These are phyloP conservation scores for Garra rufa DNA, from an alignment of 2,113 vertebrate genomes.

Conservation along the genomic window DNA sequence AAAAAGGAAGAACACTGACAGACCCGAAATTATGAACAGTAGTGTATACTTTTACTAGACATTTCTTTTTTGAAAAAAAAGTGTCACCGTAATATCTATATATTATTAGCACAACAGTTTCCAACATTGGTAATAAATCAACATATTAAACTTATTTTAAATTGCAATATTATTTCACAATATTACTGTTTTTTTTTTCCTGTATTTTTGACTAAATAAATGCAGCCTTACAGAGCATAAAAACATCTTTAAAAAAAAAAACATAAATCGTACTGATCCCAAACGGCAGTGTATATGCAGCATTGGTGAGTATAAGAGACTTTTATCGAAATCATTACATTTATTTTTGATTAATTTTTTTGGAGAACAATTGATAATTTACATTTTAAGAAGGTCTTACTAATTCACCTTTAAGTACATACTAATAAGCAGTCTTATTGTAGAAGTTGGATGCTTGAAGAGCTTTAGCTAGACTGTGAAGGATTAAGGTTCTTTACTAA, in stretches of 20 bases:
- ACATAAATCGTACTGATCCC: no score
- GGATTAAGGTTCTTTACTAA: conserved; percentile 61
- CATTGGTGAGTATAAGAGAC: not conserved
- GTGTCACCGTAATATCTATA: no score
- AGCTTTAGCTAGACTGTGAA: conserved; percentile 38
- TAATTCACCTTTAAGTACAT: conserved; percentile 42
- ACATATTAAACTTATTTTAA: not conserved
- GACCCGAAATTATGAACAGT: no score
- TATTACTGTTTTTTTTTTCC: not conserved
- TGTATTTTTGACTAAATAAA: not conserved
- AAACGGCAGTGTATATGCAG: not conserved
- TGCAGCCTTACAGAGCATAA: not conserved
- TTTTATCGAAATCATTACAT: not conserved
- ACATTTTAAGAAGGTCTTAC: not conserved
- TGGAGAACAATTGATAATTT: not conserved
- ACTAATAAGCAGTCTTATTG: conserved; percentile 56
- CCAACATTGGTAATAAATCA: no score
- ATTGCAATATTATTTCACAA: not conserved
- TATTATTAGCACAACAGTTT: no score
- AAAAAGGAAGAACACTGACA: no score
- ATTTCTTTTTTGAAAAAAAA: no score
- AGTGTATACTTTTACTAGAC: no score
- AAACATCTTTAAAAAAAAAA: no score
- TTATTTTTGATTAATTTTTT: not conserved
- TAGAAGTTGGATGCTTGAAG: conserved; percentile 48